Base-by-base conservation (phyloP, 2,888 invertebrate genomes). In the Trachelus tabidus region DNA sequence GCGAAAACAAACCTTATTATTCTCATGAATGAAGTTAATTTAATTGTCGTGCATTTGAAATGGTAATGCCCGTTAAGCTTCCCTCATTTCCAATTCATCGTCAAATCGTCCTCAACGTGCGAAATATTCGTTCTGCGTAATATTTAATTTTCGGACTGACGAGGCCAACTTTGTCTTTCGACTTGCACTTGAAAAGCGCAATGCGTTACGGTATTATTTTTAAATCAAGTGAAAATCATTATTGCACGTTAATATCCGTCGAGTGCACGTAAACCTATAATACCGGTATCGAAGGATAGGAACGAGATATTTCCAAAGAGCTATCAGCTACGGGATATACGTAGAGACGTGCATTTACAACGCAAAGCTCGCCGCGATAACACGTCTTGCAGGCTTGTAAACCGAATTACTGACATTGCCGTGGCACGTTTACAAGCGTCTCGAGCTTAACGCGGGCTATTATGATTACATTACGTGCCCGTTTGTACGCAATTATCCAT, bases 331-430 rank as follows among this genome's bases (percentile, higher is more conserved):
- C 56, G 56, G 56, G 6, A 23, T 56, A 56, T 56, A 56, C 56
- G 56, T 56, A 2, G 23, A 56, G 56, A 56, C 56, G 56, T 23
- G 56, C 23, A 56, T 56, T 56, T 56, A 23, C 56, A 56, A 56
- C 23, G 56, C 56, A 56, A 56, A 56, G 56, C 56, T 56, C 56
- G 56, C 15, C 56, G 56, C 56, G 56, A 56, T 56, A 56, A 69
- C 71, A 69, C 69, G n/a, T 69, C 40, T 71, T 40, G 35, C 68
- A 56, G 37, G 73, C 73, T 31, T 40, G 34, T 73, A 76, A 85
- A 85, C 83, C 81, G 84, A 87, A 86, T 87, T 87, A 86, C 84
- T 83, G 79, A 85, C 82, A 86, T 83, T 85, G 84, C 81, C 81
- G 81, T 79, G 77, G 78, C 77, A 82, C 82, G 85, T 82, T 86